These are phyloP conservation scores for Peromyscus melanophrys DNA, from an alignment of 2,797 vertebrate species.

Conservation along the genomic window DNA sequence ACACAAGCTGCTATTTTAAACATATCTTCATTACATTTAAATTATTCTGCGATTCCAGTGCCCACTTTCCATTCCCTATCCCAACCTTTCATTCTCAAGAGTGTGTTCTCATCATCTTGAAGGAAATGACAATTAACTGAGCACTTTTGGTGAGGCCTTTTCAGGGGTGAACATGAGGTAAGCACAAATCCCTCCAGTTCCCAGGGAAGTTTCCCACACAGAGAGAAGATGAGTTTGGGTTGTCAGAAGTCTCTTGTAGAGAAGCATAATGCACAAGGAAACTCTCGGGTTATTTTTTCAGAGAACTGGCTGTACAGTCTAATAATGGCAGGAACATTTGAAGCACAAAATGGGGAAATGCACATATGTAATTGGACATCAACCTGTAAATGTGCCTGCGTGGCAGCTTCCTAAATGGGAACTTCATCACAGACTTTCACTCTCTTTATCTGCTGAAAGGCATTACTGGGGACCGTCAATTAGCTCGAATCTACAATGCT, in stretches of 20 bases:
- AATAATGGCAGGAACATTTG: slow-evolving; percentile 51
- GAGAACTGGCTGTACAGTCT: slow-evolving; percentile 63
- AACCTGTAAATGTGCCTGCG: slow-evolving; percentile 51
- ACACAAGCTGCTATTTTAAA: slow-evolving; percentile 71
- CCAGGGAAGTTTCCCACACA: slow-evolving; percentile 36
- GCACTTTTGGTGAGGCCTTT: background rate
- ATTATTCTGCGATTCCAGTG: slow-evolving; percentile 62
- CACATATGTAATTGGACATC: slow-evolving; percentile 44
- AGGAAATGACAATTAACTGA: slow-evolving; percentile 48
- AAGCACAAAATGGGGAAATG: slow-evolving; percentile 60
- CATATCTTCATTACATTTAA: slow-evolving; percentile 75
- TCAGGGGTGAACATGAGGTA: background rate
- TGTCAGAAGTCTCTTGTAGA: slow-evolving; percentile 52
- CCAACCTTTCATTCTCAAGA: slow-evolving; percentile 58
- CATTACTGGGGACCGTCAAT: slow-evolving; percentile 51
- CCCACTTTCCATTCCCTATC: background rate
- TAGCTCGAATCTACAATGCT: background rate
- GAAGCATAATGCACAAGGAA: slow-evolving; percentile 45
- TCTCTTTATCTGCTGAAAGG: slow-evolving; percentile 63
- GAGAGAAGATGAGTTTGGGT: background rate
- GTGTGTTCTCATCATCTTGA: slow-evolving; percentile 51
- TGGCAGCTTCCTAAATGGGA: slow-evolving; percentile 36
- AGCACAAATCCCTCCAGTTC: slow-evolving; percentile 46
- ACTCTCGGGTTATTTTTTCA: slow-evolving; percentile 55
- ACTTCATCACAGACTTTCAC: slow-evolving; percentile 52